These are phyloP conservation scores for Lates calcarifer DNA, from an alignment of 2,113 vertebrate genomes.

Conservation along the genomic window DNA sequence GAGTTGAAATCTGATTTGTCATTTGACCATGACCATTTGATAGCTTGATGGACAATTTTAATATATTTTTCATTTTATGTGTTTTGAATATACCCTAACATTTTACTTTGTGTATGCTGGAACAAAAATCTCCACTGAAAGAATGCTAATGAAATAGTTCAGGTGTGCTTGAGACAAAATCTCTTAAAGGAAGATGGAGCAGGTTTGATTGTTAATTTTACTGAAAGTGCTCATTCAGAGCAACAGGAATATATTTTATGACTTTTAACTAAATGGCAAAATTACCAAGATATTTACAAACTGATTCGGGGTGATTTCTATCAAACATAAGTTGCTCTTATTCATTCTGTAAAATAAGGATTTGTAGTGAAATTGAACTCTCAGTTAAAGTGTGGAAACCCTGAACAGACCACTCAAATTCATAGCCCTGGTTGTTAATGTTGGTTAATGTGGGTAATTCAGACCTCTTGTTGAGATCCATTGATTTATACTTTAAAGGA, in stretches of 20 bases:
- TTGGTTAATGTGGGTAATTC: too few species aligned
- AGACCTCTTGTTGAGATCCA: neutral
- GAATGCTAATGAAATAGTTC: neutral
- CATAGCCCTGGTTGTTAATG: neutral
- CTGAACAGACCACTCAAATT: neutral
- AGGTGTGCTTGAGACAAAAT: neutral
- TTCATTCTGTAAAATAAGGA: neutral
- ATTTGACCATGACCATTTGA: neutral
- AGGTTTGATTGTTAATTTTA: neutral
- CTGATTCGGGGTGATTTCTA: too few species aligned
- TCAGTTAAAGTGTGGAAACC: neutral
- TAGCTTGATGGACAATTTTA: neutral
- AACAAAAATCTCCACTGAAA: neutral
- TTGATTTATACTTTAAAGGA: conserved; percentile 8
- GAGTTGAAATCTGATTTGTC: neutral
- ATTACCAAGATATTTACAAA: neutral
- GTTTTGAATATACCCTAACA: neutral
- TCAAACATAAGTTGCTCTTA: neutral
- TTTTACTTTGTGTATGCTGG: neutral
- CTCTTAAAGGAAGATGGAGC: neutral
- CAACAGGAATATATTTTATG: neutral
- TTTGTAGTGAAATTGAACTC: neutral
- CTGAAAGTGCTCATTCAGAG: neutral
- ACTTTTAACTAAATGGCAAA: neutral
- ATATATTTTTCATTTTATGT: neutral